Conservation (phyloP, 2,888 invertebrate genomes). For the Trisateles emortualis region DNA sequence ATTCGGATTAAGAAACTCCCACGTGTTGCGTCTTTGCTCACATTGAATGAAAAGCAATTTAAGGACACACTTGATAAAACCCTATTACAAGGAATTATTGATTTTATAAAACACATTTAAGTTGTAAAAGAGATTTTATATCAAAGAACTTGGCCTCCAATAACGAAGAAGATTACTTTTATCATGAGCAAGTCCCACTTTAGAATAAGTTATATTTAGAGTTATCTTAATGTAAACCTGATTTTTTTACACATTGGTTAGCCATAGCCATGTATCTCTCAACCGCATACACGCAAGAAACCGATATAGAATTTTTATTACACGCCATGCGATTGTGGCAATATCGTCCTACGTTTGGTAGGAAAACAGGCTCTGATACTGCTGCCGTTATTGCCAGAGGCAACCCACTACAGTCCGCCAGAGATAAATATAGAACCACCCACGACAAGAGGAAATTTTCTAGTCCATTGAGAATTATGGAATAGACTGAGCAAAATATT, state of each 20-base stretch:
- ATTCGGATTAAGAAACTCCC: slow-evolving; percentile 46
- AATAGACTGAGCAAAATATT: slow-evolving; percentile 16
- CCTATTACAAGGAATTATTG: neutral
- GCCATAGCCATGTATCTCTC: slow-evolving; percentile 3
- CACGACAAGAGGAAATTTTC: slow-evolving; percentile 57
- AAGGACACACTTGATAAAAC: slow-evolving; percentile 12
- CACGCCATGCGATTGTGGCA: slow-evolving; percentile 8
- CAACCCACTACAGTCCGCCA: slow-evolving; percentile 42
- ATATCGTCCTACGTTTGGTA: slow-evolving; percentile 16
- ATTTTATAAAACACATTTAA: neutral
- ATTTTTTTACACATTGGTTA: slow-evolving; percentile 6
- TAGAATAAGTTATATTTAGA: slow-evolving; percentile 22
- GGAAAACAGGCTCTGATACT: slow-evolving; percentile 35
- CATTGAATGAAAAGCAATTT: slow-evolving; percentile 13
- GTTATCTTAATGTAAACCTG: slow-evolving; percentile 28
- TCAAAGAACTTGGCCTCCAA: too few species aligned
- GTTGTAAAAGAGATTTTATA: neutral
- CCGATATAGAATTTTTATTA: slow-evolving; percentile 19
- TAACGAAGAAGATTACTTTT: neutral
- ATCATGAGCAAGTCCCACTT: neutral
- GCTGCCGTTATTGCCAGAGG: slow-evolving; percentile 39
- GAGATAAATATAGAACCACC: slow-evolving; percentile 66
- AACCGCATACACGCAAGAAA: slow-evolving; percentile 15
- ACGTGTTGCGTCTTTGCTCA: slow-evolving; percentile 19
- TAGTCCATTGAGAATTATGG: slow-evolving; percentile 52